Conservation (phyloP, 2,797 vertebrate species). For the Pitangus sulphuratus region DNA sequence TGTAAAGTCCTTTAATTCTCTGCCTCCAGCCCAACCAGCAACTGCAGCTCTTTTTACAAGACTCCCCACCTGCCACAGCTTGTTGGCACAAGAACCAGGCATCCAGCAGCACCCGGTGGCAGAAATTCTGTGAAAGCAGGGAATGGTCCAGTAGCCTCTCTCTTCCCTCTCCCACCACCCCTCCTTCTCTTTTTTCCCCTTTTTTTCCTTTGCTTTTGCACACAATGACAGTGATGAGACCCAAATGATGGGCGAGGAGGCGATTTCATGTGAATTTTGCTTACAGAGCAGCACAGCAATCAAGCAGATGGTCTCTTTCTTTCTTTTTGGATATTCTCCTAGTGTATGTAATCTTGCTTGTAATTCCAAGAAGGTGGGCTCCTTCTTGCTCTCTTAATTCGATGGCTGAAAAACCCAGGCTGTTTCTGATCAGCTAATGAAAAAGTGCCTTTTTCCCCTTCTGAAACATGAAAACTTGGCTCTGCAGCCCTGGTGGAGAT, state of each 20-base stretch:
- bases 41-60: conserved; percentile 58
- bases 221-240: conserved; percentile 52
- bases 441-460: conserved; percentile 1
- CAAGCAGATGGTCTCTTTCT: conserved; percentile 62
- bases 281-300: conserved; percentile 54
- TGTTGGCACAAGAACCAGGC: conserved; percentile 61
- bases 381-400: background rate
- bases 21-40: conserved; percentile 53
- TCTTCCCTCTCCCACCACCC: background rate
- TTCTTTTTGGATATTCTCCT: conserved; percentile 46
- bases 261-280: conserved; percentile 40
- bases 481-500: background rate
- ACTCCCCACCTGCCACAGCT: conserved; percentile 71
- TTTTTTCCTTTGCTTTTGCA: background rate
- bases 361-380: conserved; percentile 43
- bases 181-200: rapidly evolving
- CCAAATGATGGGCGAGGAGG: conserved; percentile 32
- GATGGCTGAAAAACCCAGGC: conserved; percentile 4
- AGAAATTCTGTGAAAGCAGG: conserved; percentile 33
- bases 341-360: conserved; percentile 19
- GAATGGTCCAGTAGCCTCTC: background rate
- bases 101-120: background rate
- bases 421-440: conserved; percentile 32
- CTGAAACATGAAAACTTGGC: conserved; percentile 11
- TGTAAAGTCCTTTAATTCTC: conserved; percentile 46